phyloP scores from a whole-genome alignment of 2,888 invertebrate genomes.

The Monoplex corrugatus region DNA sequence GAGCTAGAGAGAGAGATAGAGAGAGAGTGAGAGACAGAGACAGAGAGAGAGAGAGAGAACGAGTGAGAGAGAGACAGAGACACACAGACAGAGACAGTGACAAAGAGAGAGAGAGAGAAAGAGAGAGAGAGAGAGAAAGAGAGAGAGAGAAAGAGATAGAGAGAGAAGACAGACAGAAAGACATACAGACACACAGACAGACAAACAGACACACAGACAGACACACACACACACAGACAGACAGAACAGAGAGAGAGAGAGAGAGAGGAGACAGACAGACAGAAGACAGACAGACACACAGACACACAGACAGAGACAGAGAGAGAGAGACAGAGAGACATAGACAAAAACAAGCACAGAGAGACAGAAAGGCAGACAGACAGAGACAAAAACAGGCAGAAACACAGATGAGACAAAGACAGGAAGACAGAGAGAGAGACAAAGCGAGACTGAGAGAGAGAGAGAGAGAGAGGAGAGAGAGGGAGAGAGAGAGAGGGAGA shows the following conservation, averaged over 20 bases:
- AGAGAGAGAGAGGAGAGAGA: background rate
- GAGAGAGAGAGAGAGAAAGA: background rate
- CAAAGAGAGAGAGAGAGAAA: background rate
- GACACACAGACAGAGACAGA: too few relatives aligned
- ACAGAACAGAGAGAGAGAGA: background rate
- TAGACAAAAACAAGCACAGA: too few relatives aligned
- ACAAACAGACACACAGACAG: too few relatives aligned
- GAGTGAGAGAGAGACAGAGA: background rate
- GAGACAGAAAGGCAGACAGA: background rate
- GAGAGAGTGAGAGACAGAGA: conserved; percentile 22
- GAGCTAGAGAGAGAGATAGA: background rate
- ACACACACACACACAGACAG: too few relatives aligned
- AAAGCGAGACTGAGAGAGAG: background rate
- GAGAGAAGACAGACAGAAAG: too few relatives aligned
- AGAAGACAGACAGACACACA: background rate
- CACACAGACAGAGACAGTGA: background rate
- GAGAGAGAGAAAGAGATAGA: background rate
- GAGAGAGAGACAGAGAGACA: too few relatives aligned
- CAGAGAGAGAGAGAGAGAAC: background rate
- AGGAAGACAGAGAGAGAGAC: background rate
- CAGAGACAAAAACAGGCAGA: background rate
- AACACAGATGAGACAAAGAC: background rate
- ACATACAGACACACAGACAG: too few relatives aligned
- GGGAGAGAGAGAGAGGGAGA: background rate
- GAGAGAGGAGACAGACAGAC: background rate